Base-by-base conservation (phyloP, 2,113 vertebrate genomes). In the Podarcis cretensis region DNA sequence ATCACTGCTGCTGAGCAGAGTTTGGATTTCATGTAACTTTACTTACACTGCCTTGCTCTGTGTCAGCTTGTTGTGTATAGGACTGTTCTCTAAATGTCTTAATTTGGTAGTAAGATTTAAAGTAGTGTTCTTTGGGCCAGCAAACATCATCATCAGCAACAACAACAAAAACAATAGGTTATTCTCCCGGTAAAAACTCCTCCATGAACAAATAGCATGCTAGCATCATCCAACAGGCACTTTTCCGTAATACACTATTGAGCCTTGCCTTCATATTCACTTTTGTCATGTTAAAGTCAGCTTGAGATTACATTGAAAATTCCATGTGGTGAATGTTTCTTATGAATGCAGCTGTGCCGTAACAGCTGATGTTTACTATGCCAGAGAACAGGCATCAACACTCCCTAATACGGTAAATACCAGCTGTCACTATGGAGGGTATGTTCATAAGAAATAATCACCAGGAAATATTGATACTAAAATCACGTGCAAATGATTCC, bases 351-450 rank as follows among this genome's bases (percentile, higher is more conserved):
- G 30, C 63, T 68, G 76, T 87, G 65, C 10, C 48, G 63, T 79
- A 86, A 86, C 65, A 80, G 65, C 85, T 87, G 65, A 87, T 76
- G 73, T 71, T 80, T 87, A 80, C 63, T n/a, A 87, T 87, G 65
- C n/a, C 40, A 81, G 66, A 35, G 23, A 68, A 68, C 57, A 86
- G 63, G 21, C 76, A 80, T 71, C 32, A 71, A 57, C 23, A 54
- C 14, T 71, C 85, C 66, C 40, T 87, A 27, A 32, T 54, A 87
- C 71, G 23, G 40, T 80, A 87, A 80, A 80, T 87, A 57, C 85
- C 85, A 81, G 65, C 85, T 87, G 77, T 59, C 66, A 87, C 21
- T 40, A 71, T 5, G 79, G 43, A 80, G 59, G 21, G 32, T 54
- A 80, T 80, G 32, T 81, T 87, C 65, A 71, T 87, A 77, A 65